These are phyloP conservation scores for Pammene aurita DNA, from an alignment of 2,888 invertebrate species.

Conservation along the genomic window DNA sequence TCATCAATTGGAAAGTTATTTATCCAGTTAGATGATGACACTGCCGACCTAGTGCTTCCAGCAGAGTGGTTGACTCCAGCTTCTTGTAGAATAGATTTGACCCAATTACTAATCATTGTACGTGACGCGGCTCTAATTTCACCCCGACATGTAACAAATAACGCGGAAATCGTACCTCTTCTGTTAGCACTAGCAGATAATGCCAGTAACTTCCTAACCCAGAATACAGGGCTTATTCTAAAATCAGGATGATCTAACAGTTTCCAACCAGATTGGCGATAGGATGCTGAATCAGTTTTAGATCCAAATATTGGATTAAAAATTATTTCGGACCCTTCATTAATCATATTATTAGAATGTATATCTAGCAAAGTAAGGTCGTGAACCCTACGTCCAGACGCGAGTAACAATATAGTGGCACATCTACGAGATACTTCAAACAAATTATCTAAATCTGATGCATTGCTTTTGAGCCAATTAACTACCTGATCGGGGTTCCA, in stretches of 20 bases:
- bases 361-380: conserved; percentile 9
- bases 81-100: neutral
- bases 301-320: conserved; percentile 10
- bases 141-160: neutral
- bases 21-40: neutral
- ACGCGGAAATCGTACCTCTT: neutral
- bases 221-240: conserved; percentile 7
- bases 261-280: conserved; percentile 5
- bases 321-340: neutral
- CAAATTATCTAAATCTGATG: neutral
- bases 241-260: neutral
- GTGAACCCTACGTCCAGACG: neutral
- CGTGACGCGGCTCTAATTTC: neutral
- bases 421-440: conserved; percentile 1
- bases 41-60: neutral
- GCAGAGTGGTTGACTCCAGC: neutral
- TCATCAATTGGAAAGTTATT: neutral
- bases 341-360: neutral
- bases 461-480: neutral
- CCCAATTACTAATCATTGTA: neutral
- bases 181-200: neutral
- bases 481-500: neutral
- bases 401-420: neutral
- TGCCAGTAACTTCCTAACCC: neutral
- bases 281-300: neutral